phyloP scores from a whole-genome alignment of 2,797 vertebrate genomes.

The Eremophila alpestris region DNA sequence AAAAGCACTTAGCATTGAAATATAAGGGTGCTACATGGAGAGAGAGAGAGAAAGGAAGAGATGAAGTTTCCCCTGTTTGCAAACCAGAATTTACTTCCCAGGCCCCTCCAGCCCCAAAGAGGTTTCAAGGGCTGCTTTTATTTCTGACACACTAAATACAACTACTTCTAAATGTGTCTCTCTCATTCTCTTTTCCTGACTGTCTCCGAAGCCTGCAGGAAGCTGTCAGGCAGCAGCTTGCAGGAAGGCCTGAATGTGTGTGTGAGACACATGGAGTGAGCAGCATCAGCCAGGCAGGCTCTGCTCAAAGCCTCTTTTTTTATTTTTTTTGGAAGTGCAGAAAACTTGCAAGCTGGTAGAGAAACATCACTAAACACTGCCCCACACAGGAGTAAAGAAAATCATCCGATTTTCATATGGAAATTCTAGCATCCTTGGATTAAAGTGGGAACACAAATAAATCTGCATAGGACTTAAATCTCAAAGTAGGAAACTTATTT shows the following conservation, averaged over 20 bases:
- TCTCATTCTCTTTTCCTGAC: background rate
- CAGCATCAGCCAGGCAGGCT: background rate
- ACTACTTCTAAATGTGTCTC: background rate
- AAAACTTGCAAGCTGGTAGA: background rate
- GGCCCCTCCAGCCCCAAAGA: background rate
- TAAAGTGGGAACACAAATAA: background rate
- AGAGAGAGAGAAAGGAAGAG: background rate
- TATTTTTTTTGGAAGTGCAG: background rate
- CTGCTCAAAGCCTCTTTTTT: background rate
- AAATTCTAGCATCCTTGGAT: background rate
- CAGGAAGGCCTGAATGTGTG: background rate
- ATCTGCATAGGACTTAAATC: background rate
- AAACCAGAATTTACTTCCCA: background rate
- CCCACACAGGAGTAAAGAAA: background rate
- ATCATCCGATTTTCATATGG: background rate
- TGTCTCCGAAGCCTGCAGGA: constrained; percentile 9
- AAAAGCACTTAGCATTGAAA: constrained; percentile 46
- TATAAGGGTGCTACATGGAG: background rate
- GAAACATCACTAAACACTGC: background rate
- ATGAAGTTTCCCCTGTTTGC: constrained; percentile 19
- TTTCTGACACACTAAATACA: constrained; percentile 16
- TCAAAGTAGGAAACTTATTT: background rate
- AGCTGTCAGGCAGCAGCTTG: background rate
- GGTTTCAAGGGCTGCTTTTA: constrained; percentile 30
- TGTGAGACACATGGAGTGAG: background rate